phyloP scores from a whole-genome alignment of 2,888 invertebrate species.

The Stenchaetothrips biformis region DNA sequence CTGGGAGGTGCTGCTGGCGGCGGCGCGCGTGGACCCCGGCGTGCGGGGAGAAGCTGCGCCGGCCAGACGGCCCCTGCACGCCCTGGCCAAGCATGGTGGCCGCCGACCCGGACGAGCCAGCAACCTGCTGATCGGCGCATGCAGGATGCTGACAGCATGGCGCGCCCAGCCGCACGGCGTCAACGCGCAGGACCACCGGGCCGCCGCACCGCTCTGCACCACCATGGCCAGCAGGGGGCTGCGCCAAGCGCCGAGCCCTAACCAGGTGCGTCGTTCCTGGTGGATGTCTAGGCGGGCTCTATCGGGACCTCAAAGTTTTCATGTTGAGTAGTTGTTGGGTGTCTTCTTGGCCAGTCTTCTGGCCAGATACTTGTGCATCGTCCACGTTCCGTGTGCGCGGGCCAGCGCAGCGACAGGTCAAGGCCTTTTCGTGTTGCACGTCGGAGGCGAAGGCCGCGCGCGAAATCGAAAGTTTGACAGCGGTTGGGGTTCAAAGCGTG shows the following conservation, averaged over 20 bases:
- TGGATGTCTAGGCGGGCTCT: too few species aligned
- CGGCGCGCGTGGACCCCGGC: conserved; percentile 43
- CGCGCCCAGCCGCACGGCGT: conserved; percentile 15
- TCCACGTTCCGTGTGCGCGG: too few species aligned
- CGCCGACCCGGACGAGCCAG: neutral
- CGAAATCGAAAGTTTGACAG: too few species aligned
- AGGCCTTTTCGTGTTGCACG: too few species aligned
- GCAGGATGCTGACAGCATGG: neutral
- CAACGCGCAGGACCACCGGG: conserved; percentile 17
- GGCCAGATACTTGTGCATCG: too few species aligned
- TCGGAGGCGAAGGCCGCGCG: too few species aligned
- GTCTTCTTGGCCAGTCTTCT: too few species aligned
- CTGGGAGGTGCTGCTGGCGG: conserved; percentile 42
- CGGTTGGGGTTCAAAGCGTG: too few species aligned
- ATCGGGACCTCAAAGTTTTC: too few species aligned
- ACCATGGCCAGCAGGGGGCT: conserved; percentile 12
- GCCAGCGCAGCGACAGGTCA: too few species aligned
- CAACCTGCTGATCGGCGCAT: conserved; percentile 9
- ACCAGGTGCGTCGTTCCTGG: conserved; percentile 3
- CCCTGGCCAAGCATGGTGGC: conserved; percentile 21
- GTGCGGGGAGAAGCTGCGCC: conserved; percentile 43
- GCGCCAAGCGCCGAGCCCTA: conserved; percentile 4
- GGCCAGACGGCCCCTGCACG: conserved; percentile 19
- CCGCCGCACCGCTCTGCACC: conserved; percentile 15
- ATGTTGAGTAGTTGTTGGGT: too few species aligned